Base-by-base conservation (phyloP, 2,797 vertebrate genomes). In the Diplodus sargus region DNA sequence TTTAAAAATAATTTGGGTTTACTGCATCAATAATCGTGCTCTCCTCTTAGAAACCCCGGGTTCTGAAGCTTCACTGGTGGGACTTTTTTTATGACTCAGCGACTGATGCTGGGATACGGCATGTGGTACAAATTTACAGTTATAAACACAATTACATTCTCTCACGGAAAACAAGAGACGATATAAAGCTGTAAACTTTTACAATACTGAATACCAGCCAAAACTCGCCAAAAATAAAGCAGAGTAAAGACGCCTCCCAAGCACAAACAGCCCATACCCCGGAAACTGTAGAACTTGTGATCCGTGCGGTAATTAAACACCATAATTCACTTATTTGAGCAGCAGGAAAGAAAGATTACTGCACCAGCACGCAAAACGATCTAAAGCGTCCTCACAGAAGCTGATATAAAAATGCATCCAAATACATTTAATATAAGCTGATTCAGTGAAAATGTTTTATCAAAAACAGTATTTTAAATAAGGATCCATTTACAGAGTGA, bases 241-340 rank as follows among this genome's bases (percentile, higher is more conserved):
- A 43, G 54, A 60, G 20, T 34, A 48, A 53, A 58, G 23, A 30
- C 16, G 15, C 30, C 20, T 30, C 15, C 48, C 4, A 14, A 18
- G 49, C 14, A 25, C 23, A 30, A 74, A 80, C 3, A 2, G 11
- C 6, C 23, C 3, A 4, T 1, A 1, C 17, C 3, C 14, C 4
- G 14, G n/a, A 57, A 56, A 70, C 1, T n/a, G 6, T 45, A 48
- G 16, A 30, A 22, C 22, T 4, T 69, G 22, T 43, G 51, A 39
- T 56, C 22, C 64, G 45, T 45, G 56, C 13, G 13, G 20, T 15
- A 45, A 14, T 45, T 45, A 15, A 15, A 15, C 43, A 45, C 14
- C 30, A 7, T 52, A 58, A 48, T 64, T 78, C 13, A 65, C 12
- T 47, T 42, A 11, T 25, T 60, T 48, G 25, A 66, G 63, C 51